Percentiles rank a stretch among this genome's conserved stretches.
These are phyloP conservation scores for Peromyscus californicus DNA, from an alignment of 2,113 vertebrate genomes.

Conservation along the genomic window DNA sequence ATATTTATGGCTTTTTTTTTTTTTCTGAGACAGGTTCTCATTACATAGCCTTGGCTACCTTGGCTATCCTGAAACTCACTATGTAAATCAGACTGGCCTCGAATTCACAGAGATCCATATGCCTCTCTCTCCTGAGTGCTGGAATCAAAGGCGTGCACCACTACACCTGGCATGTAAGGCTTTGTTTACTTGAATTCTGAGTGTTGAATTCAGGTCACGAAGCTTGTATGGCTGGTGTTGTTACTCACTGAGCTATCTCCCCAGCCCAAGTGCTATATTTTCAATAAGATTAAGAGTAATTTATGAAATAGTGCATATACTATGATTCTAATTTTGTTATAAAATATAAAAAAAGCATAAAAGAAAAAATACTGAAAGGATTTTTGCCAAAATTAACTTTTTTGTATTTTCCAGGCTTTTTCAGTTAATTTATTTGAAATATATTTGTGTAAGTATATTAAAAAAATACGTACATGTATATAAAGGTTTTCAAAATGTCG, in stretches of 20 bases:
- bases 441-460: constrained; percentile 45
- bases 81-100: neutral
- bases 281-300: neutral
- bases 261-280: neutral
- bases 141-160: neutral
- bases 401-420: constrained; percentile 55
- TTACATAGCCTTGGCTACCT: no score
- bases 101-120: neutral
- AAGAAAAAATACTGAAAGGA: constrained; percentile 13
- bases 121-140: neutral
- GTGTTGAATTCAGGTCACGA: neutral
- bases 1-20: no score
- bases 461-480: neutral
- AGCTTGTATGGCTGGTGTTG: neutral
- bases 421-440: constrained; percentile 58
- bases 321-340: neutral
- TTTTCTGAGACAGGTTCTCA: neutral
- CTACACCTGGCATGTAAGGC: neutral
- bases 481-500: constrained; percentile 11
- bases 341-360: constrained; percentile 42
- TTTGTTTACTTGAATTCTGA: neutral
- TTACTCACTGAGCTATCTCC: neutral
- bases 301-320: constrained; percentile 1
- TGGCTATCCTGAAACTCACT: neutral
- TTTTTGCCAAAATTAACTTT: constrained; percentile 5